These are phyloP conservation scores for Stenurella melanura DNA, from an alignment of 2,888 invertebrate genomes.

Conservation along the genomic window DNA sequence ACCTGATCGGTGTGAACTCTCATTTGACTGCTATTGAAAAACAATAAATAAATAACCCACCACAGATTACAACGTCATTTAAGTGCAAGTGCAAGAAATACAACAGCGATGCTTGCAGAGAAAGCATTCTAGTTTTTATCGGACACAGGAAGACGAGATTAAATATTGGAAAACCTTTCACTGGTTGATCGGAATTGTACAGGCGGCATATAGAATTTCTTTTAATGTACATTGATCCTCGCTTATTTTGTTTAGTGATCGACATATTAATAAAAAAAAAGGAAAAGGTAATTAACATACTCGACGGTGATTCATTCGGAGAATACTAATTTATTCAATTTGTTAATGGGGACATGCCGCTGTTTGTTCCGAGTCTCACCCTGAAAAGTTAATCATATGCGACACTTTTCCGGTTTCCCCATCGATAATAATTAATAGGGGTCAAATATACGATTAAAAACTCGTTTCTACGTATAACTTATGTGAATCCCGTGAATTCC, in stretches of 20 bases:
- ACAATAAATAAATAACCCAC: conserved; percentile 6
- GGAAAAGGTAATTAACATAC: neutral
- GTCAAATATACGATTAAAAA: too few relatives aligned
- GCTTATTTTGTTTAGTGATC: neutral
- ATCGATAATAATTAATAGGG: too few relatives aligned
- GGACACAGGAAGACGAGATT: conserved; percentile 27
- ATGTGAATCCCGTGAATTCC: too few relatives aligned
- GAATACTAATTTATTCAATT: neutral
- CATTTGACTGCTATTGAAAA: conserved; percentile 26
- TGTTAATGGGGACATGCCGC: neutral
- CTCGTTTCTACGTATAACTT: too few relatives aligned
- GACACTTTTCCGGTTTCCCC: neutral
- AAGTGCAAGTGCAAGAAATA: conserved; percentile 12
- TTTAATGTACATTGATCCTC: conserved; percentile 19
- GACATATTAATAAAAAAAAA: neutral
- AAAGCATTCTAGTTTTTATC: conserved; percentile 44
- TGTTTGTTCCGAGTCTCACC: neutral
- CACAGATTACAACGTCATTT: conserved; percentile 15
- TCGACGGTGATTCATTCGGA: neutral
- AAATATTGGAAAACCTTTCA: conserved; percentile 38
- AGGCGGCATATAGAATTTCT: conserved; percentile 23
- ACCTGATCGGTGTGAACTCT: conserved; percentile 27
- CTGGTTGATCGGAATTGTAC: conserved; percentile 23
- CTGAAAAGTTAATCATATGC: neutral
- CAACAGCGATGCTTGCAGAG: conserved; percentile 40